These are phyloP conservation scores for Zaprionus nigranus DNA, from an alignment of 1,140 invertebrate species.

Conservation along the genomic window DNA sequence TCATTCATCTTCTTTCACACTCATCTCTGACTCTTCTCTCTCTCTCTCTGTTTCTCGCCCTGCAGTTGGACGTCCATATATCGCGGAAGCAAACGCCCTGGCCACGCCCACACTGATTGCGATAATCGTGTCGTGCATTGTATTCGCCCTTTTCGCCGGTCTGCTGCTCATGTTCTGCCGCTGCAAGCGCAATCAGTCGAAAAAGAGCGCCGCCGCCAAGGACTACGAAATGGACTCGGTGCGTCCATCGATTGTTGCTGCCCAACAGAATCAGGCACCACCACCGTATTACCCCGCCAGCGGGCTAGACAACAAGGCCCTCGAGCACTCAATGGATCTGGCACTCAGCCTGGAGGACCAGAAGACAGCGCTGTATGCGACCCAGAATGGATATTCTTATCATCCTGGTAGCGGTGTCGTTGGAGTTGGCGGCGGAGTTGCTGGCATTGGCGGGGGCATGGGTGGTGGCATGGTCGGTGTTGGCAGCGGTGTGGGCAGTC, in stretches of 20 bases:
- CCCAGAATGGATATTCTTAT: slow-evolving; percentile 93
- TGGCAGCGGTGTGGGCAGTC: slow-evolving; percentile 42
- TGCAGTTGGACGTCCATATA: slow-evolving; percentile 91
- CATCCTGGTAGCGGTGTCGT: slow-evolving; percentile 86
- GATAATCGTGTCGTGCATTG: slow-evolving; percentile 92
- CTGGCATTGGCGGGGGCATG: slow-evolving; percentile 70
- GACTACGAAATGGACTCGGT: slow-evolving; percentile 95
- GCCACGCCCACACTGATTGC: slow-evolving; percentile 92
- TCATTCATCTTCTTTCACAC: slow-evolving; percentile 46
- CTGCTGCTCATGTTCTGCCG: slow-evolving; percentile 93
- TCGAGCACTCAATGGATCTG: slow-evolving; percentile 94
- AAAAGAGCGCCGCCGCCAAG: slow-evolving; percentile 91
- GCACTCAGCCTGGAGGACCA: slow-evolving; percentile 92
- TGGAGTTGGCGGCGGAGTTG: slow-evolving; percentile 84
- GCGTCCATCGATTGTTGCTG: slow-evolving; percentile 90
- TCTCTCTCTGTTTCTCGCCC: slow-evolving; percentile 1
- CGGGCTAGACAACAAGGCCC: slow-evolving; percentile 95
- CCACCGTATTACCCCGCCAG: slow-evolving; percentile 93
- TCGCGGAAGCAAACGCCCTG: slow-evolving; percentile 90
- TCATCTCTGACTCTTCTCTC: slow-evolving; percentile 1
- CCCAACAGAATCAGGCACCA: slow-evolving; percentile 91
- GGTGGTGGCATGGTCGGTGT: slow-evolving; percentile 81
- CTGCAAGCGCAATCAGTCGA: slow-evolving; percentile 92
- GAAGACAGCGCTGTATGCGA: slow-evolving; percentile 91
- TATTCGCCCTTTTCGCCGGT: slow-evolving; percentile 91